Percentiles rank a stretch among this genome's conserved stretches.
Conservation (phyloP, 2,113 vertebrate species). For the Myrmecophaga tridactyla region DNA sequence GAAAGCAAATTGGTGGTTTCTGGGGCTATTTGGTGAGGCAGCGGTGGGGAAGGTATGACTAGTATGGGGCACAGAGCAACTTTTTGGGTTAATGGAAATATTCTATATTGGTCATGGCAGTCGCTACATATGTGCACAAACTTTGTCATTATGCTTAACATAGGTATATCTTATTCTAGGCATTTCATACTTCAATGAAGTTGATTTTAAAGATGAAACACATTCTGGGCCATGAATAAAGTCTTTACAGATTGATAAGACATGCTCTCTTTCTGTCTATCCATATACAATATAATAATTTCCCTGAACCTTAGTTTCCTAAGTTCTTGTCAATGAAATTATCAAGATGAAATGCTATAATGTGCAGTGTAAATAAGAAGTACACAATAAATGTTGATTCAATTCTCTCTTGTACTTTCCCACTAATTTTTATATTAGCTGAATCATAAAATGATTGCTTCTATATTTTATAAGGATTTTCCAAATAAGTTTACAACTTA, state of each 20-base stretch:
- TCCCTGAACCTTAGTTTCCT: neutral
- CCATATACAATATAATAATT: neutral
- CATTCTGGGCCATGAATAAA: neutral
- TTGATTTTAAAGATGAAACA: slow-evolving; percentile 11
- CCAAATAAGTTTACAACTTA: neutral
- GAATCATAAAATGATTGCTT: neutral
- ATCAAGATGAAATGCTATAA: neutral
- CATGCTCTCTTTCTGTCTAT: neutral
- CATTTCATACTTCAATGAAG: neutral
- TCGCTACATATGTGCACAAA: neutral
- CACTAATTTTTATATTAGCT: neutral
- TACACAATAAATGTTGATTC: neutral
- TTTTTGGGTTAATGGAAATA: neutral
- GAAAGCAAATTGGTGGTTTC: neutral
- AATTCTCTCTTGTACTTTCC: neutral
- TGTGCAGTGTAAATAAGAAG: neutral
- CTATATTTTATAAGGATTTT: neutral
- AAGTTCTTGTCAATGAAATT: neutral
- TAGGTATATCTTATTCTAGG: neutral
- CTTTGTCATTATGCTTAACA: neutral
- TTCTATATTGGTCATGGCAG: neutral
- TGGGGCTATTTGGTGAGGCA: neutral
- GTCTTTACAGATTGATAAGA: neutral
- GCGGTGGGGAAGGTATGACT: neutral
- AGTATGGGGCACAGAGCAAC: neutral